A percentile compares a stretch with the other conserved stretches of the same genome.
Evolutionary conservation across 2,797 vertebrate species (phyloP).

Genomic region (Telmatherina bonti): DNA sequence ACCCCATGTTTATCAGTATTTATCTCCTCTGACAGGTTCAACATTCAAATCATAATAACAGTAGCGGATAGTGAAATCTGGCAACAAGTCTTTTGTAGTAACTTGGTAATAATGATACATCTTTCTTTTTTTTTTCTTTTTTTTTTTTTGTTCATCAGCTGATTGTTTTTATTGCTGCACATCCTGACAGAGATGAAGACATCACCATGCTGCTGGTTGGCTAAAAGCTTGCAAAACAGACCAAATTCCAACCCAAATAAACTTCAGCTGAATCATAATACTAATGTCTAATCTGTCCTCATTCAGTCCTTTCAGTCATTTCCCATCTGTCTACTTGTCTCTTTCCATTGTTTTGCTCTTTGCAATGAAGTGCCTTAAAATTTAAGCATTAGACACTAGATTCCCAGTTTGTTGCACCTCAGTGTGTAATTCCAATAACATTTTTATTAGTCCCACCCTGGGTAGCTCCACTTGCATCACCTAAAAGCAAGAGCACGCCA

Average conservation of each 20-base stretch:
- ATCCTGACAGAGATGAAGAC: no score
- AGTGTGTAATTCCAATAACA: constrained; percentile 66
- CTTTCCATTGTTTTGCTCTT: constrained; percentile 23
- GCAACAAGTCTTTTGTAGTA: no score
- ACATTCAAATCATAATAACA: no score
- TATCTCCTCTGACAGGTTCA: no score
- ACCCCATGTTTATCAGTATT: no score
- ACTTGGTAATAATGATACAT: no score
- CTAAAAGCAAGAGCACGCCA: constrained; percentile 53
- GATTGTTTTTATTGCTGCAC: no score
- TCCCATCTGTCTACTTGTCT: constrained; percentile 11
- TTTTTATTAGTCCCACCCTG: constrained; percentile 62
- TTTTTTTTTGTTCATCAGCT: no score
- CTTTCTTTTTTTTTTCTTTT: no score
- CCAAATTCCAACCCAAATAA: neutral
- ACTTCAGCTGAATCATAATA: neutral
- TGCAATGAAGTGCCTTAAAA: constrained; percentile 32
- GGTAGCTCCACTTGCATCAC: constrained; percentile 47
- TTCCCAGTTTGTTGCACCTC: constrained; percentile 44
- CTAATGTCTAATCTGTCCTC: neutral
- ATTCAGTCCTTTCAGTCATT: constrained; percentile 2
- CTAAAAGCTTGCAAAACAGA: no score
- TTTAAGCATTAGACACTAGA: constrained; percentile 41
- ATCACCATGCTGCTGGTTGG: no score
- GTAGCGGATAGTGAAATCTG: no score